Evolutionary conservation across 1,140 invertebrate species (phyloP), one percentile per base, ranked within the genome.

Genomic region (Mycetomoellerius zeteki): DNA sequence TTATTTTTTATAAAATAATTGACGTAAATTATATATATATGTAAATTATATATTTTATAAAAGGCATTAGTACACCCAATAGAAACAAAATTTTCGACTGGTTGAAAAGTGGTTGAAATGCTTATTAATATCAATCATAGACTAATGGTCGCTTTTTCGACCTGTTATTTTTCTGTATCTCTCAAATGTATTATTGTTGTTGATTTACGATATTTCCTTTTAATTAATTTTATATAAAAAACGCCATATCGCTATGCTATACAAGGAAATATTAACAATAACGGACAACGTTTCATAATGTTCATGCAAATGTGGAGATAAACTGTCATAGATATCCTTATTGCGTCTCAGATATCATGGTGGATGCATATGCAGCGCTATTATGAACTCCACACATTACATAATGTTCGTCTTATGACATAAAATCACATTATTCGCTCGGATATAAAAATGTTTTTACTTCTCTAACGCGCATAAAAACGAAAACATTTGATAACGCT

Each of bases 231-330:
- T 54, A 37, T 27, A 69, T 43, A 30, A 67, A 80, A 80, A 72
- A 58, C 4, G 24, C 24, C n/a, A 71, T 7, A 30, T 43, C 16
- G 52, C n/a, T 4, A 1, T 21, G 16, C n/a, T 43, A 52, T 33
- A 21, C 6, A 58, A 73, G 10, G 10, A 43, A 30, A 43, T 27
- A 50, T 24, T 24, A 50, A 27, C 7, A 54, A 72, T 72, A 24
- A 14, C 27, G 27, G 8, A 7, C 24, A 19, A 72, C 43, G 33
- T 58, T n/a, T 56, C 33, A 16, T 30, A 81, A 72, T 43, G 16
- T 71, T n/a, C 62, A 43, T 43, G 52, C 67, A 82, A 71, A 82
- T 30, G 78, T 12, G 10, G 3, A 58, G 67, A 82, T 82, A 82
- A 82, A 82, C 33, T 43, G 19, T 58, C 52, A 21, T 69, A 72